Evolutionary conservation across 2,888 invertebrate genomes (phyloP).

Genomic region (Lasioglossum villosulum): DNA sequence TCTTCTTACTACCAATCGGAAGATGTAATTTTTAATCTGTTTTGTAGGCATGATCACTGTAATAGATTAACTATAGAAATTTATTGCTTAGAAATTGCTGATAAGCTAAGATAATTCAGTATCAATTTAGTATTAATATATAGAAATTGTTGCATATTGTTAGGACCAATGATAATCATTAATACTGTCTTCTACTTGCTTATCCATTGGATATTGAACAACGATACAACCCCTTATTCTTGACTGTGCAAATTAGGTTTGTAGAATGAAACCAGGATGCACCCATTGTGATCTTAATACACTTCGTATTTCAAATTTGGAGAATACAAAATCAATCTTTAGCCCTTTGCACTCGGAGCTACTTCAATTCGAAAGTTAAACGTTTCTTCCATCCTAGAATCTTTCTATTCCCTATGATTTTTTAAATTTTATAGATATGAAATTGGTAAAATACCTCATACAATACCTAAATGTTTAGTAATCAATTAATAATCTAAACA

Average conservation of each 20-base stretch:
- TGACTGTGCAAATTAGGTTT: not conserved
- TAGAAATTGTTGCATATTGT: constrained; percentile 5
- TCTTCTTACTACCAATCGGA: not conserved
- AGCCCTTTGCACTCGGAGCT: too few species aligned
- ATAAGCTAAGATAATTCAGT: not conserved
- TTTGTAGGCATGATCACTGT: not conserved
- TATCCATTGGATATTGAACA: not conserved
- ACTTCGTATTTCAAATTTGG: not conserved
- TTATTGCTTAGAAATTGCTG: not conserved
- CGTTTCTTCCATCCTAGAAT: too few species aligned
- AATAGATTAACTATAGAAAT: not conserved
- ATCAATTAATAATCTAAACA: too few species aligned
- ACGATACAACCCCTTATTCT: constrained; percentile 26
- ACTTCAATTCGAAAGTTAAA: too few species aligned
- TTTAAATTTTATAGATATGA: too few species aligned
- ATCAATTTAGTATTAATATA: not conserved
- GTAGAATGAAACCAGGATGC: not conserved
- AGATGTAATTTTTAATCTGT: not conserved
- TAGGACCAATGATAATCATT: not conserved
- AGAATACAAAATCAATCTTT: not conserved
- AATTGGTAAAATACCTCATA: too few species aligned
- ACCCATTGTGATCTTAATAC: constrained; percentile 1
- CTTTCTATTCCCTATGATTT: too few species aligned
- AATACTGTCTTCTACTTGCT: not conserved
- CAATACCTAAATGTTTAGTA: too few species aligned